phyloP scores from a whole-genome alignment of 2,113 vertebrate genomes.

The Cephalophus harveyi region DNA sequence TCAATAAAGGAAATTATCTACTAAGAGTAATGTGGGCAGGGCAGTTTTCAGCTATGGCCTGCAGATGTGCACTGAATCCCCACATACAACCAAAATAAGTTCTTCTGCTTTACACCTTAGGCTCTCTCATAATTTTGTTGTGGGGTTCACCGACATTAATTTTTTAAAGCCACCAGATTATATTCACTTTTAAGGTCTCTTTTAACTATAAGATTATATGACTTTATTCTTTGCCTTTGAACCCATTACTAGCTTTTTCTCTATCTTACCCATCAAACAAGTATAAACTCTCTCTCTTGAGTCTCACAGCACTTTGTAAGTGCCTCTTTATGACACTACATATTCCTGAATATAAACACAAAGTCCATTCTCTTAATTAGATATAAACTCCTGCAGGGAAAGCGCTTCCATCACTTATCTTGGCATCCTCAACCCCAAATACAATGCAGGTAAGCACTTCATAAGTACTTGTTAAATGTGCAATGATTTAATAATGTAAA shows the following conservation, averaged over 20 bases:
- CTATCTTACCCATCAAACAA: neutral
- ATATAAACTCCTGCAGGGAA: neutral
- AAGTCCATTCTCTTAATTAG: neutral
- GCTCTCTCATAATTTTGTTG: neutral
- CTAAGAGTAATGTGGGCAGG: neutral
- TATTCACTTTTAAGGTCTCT: neutral
- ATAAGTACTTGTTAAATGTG: neutral
- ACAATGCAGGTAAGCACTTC: neutral
- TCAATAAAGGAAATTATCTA: neutral
- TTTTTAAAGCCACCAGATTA: neutral
- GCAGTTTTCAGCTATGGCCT: neutral
- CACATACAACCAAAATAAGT: neutral
- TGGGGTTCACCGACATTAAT: neutral
- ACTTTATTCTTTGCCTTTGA: conserved; percentile 32
- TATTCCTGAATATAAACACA: neutral
- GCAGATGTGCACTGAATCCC: neutral
- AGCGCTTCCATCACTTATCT: neutral
- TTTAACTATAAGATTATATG: neutral
- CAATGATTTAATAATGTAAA: neutral
- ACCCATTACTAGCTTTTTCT: neutral
- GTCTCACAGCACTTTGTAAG: neutral
- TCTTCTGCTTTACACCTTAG: neutral
- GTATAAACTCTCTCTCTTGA: neutral
- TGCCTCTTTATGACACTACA: neutral
- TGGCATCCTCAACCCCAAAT: neutral